These are phyloP conservation scores for Empidonax alnorum DNA, from an alignment of 2,113 vertebrate species.

Conservation along the genomic window DNA sequence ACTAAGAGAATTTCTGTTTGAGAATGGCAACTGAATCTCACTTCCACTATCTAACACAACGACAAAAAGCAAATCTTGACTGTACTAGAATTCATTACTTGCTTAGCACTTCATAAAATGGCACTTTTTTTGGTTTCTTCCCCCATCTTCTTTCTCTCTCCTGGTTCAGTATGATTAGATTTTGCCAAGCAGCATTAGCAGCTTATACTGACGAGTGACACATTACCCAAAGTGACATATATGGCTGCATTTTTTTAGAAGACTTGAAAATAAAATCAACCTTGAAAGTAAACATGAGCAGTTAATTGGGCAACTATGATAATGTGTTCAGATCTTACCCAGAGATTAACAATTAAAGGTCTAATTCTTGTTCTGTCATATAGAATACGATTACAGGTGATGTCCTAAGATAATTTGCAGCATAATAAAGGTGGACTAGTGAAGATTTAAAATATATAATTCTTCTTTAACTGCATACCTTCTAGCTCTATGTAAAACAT, in stretches of 20 bases:
- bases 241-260: neutral
- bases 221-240: neutral
- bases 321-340: neutral
- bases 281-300: neutral
- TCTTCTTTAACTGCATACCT: constrained; percentile 7
- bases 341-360: neutral
- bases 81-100: constrained; percentile 23
- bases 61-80: constrained; percentile 51
- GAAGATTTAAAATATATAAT: neutral
- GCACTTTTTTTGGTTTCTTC: neutral
- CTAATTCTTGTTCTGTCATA: neutral
- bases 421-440: neutral
- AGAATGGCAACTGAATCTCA: constrained; percentile 49
- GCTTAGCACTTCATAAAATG: neutral
- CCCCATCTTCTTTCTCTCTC: neutral
- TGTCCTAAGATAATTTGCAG: neutral
- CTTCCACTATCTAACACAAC: constrained; percentile 37
- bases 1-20: constrained; percentile 36
- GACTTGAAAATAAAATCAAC: constrained; percentile 20
- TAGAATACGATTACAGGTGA: neutral
- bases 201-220: constrained; percentile 6
- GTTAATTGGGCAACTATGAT: neutral
- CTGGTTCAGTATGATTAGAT: neutral
- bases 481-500: neutral
- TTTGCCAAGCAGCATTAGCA: neutral